Conservation (phyloP, 2,797 vertebrate genomes). For the Eulemur rubriventer region DNA sequence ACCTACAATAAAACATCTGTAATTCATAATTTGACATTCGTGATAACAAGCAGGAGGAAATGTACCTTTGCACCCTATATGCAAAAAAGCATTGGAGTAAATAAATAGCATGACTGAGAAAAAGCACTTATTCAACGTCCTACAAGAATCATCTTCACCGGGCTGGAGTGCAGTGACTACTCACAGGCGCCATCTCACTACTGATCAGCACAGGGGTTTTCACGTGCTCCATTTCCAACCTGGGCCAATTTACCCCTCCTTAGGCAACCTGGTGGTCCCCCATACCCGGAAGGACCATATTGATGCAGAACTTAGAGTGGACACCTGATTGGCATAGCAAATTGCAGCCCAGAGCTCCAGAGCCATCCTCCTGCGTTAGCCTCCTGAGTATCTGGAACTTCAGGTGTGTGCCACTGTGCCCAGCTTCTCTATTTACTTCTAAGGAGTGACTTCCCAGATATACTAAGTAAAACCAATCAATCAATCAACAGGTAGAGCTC, state of each 20-base stretch:
- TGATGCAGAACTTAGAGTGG: not conserved
- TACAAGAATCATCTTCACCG: not conserved
- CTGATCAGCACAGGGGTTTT: not conserved
- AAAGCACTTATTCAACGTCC: not conserved
- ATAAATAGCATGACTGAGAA: not conserved
- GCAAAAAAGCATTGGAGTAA: not conserved
- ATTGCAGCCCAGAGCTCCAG: not conserved
- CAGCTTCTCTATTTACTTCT: not conserved
- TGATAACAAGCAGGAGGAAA: not conserved
- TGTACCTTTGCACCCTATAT: not conserved
- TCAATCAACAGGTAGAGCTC: not conserved
- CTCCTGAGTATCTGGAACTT: not conserved
- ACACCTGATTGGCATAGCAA: not conserved
- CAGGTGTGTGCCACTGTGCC: not conserved
- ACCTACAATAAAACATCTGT: not conserved
- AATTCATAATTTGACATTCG: not conserved
- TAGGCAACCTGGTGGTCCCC: not conserved
- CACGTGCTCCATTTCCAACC: not conserved
- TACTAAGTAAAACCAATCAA: not conserved
- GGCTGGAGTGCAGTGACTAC: not conserved
- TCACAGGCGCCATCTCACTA: not conserved
- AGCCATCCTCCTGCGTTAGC: not conserved
- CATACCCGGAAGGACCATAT: not conserved
- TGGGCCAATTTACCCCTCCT: not conserved
- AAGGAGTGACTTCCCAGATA: not conserved